Conservation (phyloP, 2,113 vertebrate species). For the Aix galericulata region DNA sequence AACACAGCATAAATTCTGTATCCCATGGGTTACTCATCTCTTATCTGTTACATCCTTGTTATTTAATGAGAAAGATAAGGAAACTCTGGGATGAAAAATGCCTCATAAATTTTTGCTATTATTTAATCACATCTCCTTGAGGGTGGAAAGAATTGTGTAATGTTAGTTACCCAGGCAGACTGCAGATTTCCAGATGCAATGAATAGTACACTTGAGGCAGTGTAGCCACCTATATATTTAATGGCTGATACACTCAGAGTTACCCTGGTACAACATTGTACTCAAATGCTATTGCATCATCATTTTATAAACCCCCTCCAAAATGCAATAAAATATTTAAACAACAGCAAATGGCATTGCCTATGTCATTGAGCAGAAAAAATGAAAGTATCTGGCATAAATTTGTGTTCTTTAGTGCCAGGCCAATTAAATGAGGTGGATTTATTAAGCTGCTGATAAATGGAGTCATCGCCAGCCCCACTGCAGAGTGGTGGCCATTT, state of each 20-base stretch:
- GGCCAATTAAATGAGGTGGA: fast-evolving
- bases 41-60: background rate
- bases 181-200: background rate
- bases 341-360: background rate
- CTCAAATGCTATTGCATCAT: background rate
- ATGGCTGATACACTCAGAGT: background rate
- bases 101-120: background rate
- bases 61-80: background rate
- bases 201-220: background rate
- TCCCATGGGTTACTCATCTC: background rate
- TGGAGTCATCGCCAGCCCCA: background rate
- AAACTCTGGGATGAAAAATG: background rate
- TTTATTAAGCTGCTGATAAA: background rate
- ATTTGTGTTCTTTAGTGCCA: background rate
- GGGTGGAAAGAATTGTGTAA: background rate
- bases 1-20: background rate
- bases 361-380: background rate
- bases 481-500: background rate
- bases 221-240: background rate
- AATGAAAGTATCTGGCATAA: background rate
- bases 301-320: background rate
- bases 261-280: background rate
- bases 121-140: background rate
- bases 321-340: background rate
- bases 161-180: background rate